These are phyloP conservation scores for Psammodynastes pulverulentus DNA, from an alignment of 2,113 vertebrate genomes.

Conservation along the genomic window DNA sequence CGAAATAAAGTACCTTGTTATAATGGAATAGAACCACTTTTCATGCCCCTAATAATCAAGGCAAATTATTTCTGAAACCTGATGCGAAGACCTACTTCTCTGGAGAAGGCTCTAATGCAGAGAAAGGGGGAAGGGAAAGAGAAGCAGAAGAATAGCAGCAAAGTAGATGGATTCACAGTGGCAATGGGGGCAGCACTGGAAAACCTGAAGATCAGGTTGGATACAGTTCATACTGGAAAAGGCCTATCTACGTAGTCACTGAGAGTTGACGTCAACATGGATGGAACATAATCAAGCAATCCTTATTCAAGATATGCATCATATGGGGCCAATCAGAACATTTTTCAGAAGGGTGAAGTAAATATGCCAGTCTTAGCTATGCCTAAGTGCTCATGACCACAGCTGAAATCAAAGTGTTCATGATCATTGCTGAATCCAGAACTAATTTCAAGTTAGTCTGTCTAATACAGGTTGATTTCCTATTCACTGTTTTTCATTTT, in stretches of 20 bases:
- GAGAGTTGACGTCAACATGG: not conserved
- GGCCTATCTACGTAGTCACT: not conserved
- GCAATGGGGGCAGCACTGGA: not conserved
- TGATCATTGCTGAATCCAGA: not conserved
- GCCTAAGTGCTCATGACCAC: not conserved
- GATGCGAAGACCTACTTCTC: not conserved
- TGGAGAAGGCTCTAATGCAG: not conserved
- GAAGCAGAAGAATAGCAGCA: not conserved
- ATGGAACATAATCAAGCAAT: not conserved
- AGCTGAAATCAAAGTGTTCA: not conserved
- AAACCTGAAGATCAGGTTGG: not conserved
- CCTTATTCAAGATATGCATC: not conserved
- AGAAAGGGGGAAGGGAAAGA: not conserved
- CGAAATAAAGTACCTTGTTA: not conserved
- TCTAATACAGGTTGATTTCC: not conserved
- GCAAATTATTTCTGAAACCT: not conserved
- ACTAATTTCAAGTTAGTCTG: not conserved
- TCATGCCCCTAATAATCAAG: not conserved
- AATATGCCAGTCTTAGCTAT: not conserved
- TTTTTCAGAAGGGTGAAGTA: not conserved
- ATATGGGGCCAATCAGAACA: not conserved
- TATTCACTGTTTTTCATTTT: not conserved
- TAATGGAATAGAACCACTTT: not conserved
- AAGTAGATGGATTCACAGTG: not conserved
- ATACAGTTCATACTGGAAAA: not conserved